These are phyloP conservation scores for Neoitamus cyanurus DNA, from an alignment of 2,888 invertebrate species.

Conservation along the genomic window DNA sequence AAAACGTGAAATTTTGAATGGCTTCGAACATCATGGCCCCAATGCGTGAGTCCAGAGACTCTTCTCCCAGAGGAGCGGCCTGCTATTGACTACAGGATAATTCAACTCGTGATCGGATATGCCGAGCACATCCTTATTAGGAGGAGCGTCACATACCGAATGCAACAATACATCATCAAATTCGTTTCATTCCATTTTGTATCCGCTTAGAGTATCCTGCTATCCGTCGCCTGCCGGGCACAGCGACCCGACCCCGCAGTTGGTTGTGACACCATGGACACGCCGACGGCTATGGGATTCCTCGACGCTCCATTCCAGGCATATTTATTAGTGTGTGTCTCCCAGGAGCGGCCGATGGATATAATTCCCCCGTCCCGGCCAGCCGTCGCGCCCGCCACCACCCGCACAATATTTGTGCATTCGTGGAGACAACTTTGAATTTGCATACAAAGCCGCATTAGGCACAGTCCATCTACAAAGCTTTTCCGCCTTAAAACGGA, in stretches of 20 bases:
- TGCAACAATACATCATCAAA: slow-evolving; percentile 66
- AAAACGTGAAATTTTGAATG: neutral
- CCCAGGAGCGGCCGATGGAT: neutral
- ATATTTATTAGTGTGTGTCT: slow-evolving; percentile 13
- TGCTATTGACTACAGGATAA: slow-evolving; percentile 17
- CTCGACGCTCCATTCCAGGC: slow-evolving; percentile 15
- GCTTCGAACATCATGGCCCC: neutral
- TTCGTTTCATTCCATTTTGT: slow-evolving; percentile 57
- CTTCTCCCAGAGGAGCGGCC: neutral
- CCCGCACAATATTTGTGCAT: neutral
- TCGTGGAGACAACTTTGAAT: slow-evolving; percentile 47
- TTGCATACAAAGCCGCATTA: slow-evolving; percentile 55
- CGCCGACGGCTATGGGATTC: neutral
- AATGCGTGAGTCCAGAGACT: neutral
- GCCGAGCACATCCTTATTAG: slow-evolving; percentile 53
- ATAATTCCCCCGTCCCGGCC: neutral
- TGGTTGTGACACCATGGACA: slow-evolving; percentile 20
- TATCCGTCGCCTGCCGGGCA: neutral
- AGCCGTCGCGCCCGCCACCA: neutral
- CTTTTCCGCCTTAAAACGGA: slow-evolving; percentile 64
- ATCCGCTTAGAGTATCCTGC: slow-evolving; percentile 31
- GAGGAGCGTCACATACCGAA: slow-evolving; percentile 54
- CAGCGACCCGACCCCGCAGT: neutral
- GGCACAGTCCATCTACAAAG: slow-evolving; percentile 57
- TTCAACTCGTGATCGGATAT: slow-evolving; percentile 31